Base-by-base conservation (phyloP, 1,140 invertebrate genomes). In the Zelostemma sp. region DNA sequence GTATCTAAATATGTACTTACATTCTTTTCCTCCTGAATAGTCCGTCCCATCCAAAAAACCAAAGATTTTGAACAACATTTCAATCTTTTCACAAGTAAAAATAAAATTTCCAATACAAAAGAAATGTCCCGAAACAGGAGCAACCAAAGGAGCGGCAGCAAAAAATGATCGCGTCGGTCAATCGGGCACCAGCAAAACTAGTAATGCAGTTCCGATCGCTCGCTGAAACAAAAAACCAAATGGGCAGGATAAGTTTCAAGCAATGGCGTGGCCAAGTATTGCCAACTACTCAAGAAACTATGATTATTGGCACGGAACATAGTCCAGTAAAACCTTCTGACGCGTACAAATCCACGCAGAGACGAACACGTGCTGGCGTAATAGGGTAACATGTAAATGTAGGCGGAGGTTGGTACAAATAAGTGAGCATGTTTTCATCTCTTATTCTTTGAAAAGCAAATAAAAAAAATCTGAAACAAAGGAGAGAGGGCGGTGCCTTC, bases 401-500 rank as follows among this genome's bases (percentile, higher is more conserved):
- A 56, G 38, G 59, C 49, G 54, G 55, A 59, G 58, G 68, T 59
- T 59, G 49, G 59, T 59, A 61, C 53, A 61, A 70, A 71, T 72
- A 63, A 67, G 62, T 28, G 48, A 56, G 59, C 62, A n/a, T 45
- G 19, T 28, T 43, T 21, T 19, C 43, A 6, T 31, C 40, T 66
- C 64, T 64, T 45, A n/a, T 68, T 64, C 49, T 70, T 71, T 69
- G 72, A 75, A 77, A 74, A 72, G 76, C 77, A 79, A 83, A 79
- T 81, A 75, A 80, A 81, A 66, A 81, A 80, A 79, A 74, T 76
- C 55, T 54, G 80, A 81, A 85, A 84, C 81, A 85, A 84, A 84
- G 75, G 70, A 75, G 75, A 77, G 75, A 78, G 79, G 83, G 84
- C 83, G 83, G 84, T 80, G 69, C 33, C 81, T 74, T 54, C 18